These are phyloP conservation scores for Embidobia sp. DNA, from an alignment of 2,888 invertebrate genomes.

Conservation along the genomic window DNA sequence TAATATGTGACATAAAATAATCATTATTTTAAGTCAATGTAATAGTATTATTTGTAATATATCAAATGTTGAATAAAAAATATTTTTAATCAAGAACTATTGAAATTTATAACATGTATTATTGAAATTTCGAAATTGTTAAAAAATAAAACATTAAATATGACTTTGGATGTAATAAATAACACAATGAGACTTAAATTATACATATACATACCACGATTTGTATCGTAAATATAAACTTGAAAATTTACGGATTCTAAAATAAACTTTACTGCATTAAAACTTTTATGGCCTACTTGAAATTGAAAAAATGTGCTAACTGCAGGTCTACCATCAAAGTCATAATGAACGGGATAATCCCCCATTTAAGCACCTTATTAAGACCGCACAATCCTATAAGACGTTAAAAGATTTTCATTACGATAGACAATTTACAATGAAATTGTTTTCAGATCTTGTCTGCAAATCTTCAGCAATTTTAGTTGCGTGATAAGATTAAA, in stretches of 20 bases:
- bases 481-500: neutral
- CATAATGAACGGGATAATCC: constrained; percentile 35
- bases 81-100: too few species aligned
- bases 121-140: too few species aligned
- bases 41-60: too few species aligned
- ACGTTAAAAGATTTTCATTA: constrained; percentile 15
- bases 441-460: constrained; percentile 3
- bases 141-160: too few species aligned
- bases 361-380: constrained; percentile 25
- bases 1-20: too few species aligned
- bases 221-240: too few species aligned
- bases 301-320: constrained; percentile 12
- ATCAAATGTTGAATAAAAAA: too few species aligned
- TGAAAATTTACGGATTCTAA: neutral
- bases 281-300: constrained; percentile 6
- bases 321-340: constrained; percentile 13
- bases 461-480: neutral
- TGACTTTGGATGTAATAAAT: too few species aligned
- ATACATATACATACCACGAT: too few species aligned
- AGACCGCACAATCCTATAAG: constrained; percentile 2
- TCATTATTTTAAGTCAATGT: too few species aligned
- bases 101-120: too few species aligned
- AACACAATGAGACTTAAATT: too few species aligned
- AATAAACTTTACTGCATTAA: neutral
- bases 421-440: neutral